These are phyloP conservation scores for Scaptomyza parva DNA, from an alignment of 2,888 invertebrate species.

Conservation along the genomic window DNA sequence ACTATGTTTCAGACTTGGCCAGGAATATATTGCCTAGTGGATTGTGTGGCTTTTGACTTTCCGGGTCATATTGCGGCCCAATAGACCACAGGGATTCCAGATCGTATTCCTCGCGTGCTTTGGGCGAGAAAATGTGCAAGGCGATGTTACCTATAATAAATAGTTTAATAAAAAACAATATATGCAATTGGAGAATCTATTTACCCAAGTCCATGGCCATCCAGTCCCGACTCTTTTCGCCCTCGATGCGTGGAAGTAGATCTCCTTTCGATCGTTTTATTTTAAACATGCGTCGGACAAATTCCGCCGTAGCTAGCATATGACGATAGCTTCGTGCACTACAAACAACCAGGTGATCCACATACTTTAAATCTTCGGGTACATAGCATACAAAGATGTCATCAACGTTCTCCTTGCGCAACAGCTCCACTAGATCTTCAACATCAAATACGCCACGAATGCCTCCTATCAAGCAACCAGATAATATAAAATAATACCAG, in stretches of 20 bases:
- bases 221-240: slow-evolving; percentile 92
- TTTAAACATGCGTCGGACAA: slow-evolving; percentile 91
- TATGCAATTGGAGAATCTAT: background rate
- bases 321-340: slow-evolving; percentile 91
- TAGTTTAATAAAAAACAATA: background rate
- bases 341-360: slow-evolving; percentile 93
- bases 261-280: slow-evolving; percentile 88
- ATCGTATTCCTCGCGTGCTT: slow-evolving; percentile 91
- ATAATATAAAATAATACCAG: background rate
- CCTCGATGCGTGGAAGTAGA: slow-evolving; percentile 91
- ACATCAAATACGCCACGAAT: slow-evolving; percentile 94
- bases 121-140: slow-evolving; percentile 92
- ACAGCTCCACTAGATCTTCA: slow-evolving; percentile 91
- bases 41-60: slow-evolving; percentile 87
- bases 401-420: slow-evolving; percentile 91
- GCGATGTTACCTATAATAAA: slow-evolving; percentile 92
- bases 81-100: slow-evolving; percentile 96
- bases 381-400: slow-evolving; percentile 93
- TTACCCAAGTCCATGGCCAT: slow-evolving; percentile 95
- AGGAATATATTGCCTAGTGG: slow-evolving; percentile 87
- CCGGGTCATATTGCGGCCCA: slow-evolving; percentile 92
- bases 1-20: slow-evolving; percentile 40
- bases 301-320: slow-evolving; percentile 90
- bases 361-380: slow-evolving; percentile 91
- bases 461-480: slow-evolving; percentile 88